Conservation (phyloP, 2,797 vertebrate species). For the Hipposideros larvatus region DNA sequence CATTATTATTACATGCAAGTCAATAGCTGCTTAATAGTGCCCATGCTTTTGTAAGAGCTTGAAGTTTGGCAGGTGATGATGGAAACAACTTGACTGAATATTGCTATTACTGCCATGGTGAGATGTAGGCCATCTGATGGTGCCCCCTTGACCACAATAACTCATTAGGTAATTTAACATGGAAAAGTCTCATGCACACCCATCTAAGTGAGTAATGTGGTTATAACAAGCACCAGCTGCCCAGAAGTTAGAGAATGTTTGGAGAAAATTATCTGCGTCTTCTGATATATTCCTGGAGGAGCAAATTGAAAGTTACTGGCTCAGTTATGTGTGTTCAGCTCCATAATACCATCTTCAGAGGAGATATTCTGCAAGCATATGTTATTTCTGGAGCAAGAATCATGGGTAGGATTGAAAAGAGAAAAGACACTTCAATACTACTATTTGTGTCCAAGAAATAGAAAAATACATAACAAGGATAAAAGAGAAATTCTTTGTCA, state of each 20-base stretch:
- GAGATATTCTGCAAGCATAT: background rate
- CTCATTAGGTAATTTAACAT: background rate
- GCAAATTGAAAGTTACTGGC: background rate
- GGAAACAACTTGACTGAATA: slow-evolving; percentile 18
- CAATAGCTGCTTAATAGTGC: slow-evolving; percentile 21
- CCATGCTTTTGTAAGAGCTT: slow-evolving; percentile 40
- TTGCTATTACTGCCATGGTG: background rate
- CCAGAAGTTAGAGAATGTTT: slow-evolving; percentile 1
- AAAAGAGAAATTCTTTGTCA: background rate
- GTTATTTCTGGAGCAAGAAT: background rate
- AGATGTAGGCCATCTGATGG: background rate
- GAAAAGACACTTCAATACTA: background rate
- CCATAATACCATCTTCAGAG: background rate
- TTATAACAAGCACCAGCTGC: background rate
- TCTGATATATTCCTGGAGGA: background rate
- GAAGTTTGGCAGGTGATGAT: slow-evolving; percentile 9
- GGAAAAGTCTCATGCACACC: background rate
- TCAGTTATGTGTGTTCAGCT: background rate
- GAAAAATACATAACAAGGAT: background rate
- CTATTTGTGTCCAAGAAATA: background rate
- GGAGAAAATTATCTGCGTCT: background rate
- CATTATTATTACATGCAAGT: background rate
- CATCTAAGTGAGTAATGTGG: background rate
- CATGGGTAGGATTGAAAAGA: background rate
- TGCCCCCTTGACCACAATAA: background rate